A percentile compares a stretch with the other conserved stretches of the same genome.
phyloP scores from a whole-genome alignment of 1,140 invertebrate genomes.

The Bombyx mori region DNA sequence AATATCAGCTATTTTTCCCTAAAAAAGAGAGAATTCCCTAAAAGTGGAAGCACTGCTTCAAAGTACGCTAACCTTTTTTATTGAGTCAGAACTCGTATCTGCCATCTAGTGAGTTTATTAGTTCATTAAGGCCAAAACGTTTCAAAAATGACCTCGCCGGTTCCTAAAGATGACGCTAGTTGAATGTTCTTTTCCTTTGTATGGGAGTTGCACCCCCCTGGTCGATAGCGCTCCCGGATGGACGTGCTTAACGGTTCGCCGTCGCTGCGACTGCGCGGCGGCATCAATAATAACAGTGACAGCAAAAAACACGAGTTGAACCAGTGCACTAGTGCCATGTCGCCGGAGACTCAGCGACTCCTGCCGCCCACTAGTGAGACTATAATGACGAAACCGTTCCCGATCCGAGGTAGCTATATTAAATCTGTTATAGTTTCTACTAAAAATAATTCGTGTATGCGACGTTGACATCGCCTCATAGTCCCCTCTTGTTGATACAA shows the following conservation, averaged over 20 bases:
- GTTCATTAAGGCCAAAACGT: too few relatives aligned
- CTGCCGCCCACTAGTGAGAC: conserved; percentile 83
- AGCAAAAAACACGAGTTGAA: conserved; percentile 72
- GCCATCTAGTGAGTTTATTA: too few relatives aligned
- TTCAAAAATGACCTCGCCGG: too few relatives aligned
- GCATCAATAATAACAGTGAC: conserved; percentile 64
- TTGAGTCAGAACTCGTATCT: too few relatives aligned
- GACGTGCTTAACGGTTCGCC: conserved; percentile 68
- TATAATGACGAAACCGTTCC: conserved; percentile 89
- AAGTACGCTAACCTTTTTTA: too few relatives aligned
- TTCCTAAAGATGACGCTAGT: too few relatives aligned
- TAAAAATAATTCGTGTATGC: conserved; percentile 21
- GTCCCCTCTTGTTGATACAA: too few relatives aligned
- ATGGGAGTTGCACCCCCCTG: too few relatives aligned
- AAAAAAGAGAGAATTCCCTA: too few relatives aligned
- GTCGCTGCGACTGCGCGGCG: conserved; percentile 73
- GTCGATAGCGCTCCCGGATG: conserved; percentile 49
- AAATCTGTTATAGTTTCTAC: conserved; percentile 10
- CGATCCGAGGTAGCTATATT: conserved; percentile 78
- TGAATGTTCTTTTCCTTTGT: too few relatives aligned
- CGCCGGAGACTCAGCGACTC: conserved; percentile 75
- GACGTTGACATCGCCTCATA: conserved; percentile 11
- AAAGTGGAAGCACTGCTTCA: too few relatives aligned
- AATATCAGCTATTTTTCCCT: too few relatives aligned
- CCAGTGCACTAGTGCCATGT: conserved; percentile 76